phyloP scores from a whole-genome alignment of 2,888 invertebrate genomes.

The Lamproptera curius region DNA sequence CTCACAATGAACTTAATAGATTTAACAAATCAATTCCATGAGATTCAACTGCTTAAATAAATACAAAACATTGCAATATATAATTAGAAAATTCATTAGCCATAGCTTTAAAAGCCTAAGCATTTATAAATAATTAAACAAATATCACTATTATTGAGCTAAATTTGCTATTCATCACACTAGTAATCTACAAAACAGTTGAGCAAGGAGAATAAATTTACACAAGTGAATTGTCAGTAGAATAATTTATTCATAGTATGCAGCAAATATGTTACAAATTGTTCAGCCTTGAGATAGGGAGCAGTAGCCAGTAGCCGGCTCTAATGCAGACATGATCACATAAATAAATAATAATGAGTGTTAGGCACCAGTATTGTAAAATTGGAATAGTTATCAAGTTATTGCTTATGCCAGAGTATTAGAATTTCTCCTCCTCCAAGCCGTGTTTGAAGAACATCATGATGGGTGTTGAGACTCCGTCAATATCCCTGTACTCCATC shows the following conservation, averaged over 20 bases:
- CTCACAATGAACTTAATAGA: too few species aligned
- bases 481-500: conserved; percentile 94
- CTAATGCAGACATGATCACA: conserved; percentile 62
- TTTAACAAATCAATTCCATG: too few species aligned
- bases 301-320: conserved; percentile 49
- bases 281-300: conserved; percentile 73
- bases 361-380: conserved; percentile 47
- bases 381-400: conserved; percentile 60
- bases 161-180: too few species aligned
- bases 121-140: too few species aligned
- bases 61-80: too few species aligned
- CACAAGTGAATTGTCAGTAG: conserved; percentile 41
- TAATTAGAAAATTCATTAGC: too few species aligned
- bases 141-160: too few species aligned
- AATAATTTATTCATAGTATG: conserved; percentile 69
- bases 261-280: conserved; percentile 69
- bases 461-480: conserved; percentile 89
- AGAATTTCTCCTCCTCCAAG: conserved; percentile 96
- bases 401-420: conserved; percentile 59
- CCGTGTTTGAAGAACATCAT: conserved; percentile 98
- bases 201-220: conserved; percentile 14
- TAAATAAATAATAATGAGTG: conserved; percentile 68
- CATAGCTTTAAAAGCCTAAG: too few species aligned
- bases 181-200: too few species aligned
- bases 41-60: too few species aligned